Percentiles rank a stretch among this genome's conserved stretches.
Conservation (phyloP, 37 sponge, comb jelly and placozoan genomes). For the Dysidea cf. avara region DNA sequence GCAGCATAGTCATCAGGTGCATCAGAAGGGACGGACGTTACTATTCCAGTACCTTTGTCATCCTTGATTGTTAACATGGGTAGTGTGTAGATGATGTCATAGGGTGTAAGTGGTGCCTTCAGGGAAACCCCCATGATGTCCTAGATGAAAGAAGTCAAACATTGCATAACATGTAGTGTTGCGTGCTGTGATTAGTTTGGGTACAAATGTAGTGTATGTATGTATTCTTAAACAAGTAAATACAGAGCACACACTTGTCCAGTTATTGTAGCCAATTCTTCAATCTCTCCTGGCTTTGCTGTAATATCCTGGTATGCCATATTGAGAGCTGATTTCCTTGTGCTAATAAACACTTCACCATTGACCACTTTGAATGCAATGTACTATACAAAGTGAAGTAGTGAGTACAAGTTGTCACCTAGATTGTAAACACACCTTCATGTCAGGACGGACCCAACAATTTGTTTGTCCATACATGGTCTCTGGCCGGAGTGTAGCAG, state of each 20-base stretch:
- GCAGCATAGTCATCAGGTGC: conserved; percentile 98
- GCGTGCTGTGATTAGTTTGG: no score
- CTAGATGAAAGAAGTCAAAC: conserved; percentile 9
- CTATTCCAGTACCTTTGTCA: conserved; percentile 98
- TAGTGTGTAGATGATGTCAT: conserved; percentile 89
- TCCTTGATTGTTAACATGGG: conserved; percentile 98
- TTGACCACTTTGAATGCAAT: conserved; percentile 63
- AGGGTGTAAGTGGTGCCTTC: conserved; percentile 90
- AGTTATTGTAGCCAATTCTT: conserved; percentile 60
- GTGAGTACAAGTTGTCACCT: neutral
- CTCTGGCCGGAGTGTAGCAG: conserved; percentile 98
- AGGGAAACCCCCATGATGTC: conserved; percentile 95
- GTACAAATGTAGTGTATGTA: no score
- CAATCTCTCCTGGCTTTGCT: conserved; percentile 71
- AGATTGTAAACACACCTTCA: conserved; percentile 38
- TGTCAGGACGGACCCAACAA: conserved; percentile 92
- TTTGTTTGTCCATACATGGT: conserved; percentile 99
- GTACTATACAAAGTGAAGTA: conserved; percentile 33
- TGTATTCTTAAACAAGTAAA: no score
- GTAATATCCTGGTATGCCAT: conserved; percentile 97
- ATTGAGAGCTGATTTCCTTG: conserved; percentile 80
- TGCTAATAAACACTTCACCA: conserved; percentile 82
- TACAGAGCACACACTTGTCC: conserved; percentile 56
- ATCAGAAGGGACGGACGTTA: conserved; percentile 99
- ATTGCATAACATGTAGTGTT: no score